Evolutionary conservation across 92 coral and sea anemone genomes (phyloP).

Genomic region (Hydrozoanthus gracilis): DNA sequence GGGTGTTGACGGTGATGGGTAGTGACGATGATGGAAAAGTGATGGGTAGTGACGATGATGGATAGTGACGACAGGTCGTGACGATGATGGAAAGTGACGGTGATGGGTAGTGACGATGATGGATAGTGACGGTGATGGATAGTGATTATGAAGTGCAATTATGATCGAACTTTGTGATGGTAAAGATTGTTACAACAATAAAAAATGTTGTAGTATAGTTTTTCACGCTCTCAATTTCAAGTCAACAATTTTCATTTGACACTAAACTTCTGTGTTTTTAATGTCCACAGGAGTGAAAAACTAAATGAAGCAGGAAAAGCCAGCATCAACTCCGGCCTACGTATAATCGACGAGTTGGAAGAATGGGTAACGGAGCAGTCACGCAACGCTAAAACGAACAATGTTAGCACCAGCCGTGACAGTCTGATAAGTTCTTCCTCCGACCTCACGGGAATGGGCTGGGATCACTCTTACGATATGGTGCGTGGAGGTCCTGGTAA

Average conservation of each 20-base stretch:
- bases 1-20: too few relatives aligned
- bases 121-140: not conserved
- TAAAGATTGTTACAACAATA: not conserved
- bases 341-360: slow-evolving; percentile 80
- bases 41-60: not conserved
- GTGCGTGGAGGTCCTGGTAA: slow-evolving; percentile 59
- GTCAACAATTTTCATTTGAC: not conserved
- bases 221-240: not conserved
- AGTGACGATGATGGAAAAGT: not conserved
- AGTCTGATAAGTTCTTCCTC: slow-evolving; percentile 84
- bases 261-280: not conserved
- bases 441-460: slow-evolving; percentile 79
- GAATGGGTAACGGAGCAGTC: slow-evolving; percentile 93
- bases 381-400: slow-evolving; percentile 62
- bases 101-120: not conserved
- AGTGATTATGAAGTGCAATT: not conserved
- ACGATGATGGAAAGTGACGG: too few relatives aligned
- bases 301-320: slow-evolving; percentile 67
- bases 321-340: slow-evolving; percentile 72
- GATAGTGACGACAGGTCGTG: too few relatives aligned
- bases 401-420: slow-evolving; percentile 70
- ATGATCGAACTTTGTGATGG: not conserved
- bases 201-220: not conserved
- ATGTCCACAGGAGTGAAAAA: slow-evolving; percentile 65
- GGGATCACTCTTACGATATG: slow-evolving; percentile 77